Evolutionary conservation across 2,797 vertebrate genomes (phyloP).

Genomic region (Acestrorhynchus altus): DNA sequence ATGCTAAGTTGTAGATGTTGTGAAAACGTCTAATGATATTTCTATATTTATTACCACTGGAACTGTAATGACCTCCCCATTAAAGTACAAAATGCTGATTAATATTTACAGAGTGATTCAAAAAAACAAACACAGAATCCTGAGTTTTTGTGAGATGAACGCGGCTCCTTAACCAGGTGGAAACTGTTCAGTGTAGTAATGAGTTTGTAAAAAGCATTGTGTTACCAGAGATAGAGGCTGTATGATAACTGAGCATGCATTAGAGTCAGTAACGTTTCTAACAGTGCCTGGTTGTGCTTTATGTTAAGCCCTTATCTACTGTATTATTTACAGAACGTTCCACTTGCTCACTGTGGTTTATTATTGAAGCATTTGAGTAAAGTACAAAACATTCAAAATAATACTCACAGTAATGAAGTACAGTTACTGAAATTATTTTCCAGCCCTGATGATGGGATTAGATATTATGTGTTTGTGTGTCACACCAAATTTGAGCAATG

Average conservation of each 20-base stretch:
- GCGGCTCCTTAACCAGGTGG: not conserved
- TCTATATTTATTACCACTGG: not conserved
- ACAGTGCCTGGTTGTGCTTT: constrained; percentile 1
- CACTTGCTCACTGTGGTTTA: not conserved
- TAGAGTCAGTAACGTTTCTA: not conserved
- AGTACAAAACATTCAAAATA: too few species aligned
- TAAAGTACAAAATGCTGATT: not conserved
- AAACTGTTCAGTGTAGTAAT: not conserved
- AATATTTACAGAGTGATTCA: constrained; percentile 5
- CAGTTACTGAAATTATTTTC: too few species aligned
- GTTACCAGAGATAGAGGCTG: not conserved
- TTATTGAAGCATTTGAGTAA: too few species aligned
- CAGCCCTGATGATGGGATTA: too few species aligned
- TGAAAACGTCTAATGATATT: not conserved
- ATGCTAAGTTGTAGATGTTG: too few species aligned
- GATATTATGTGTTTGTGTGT: too few species aligned
- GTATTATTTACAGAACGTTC: constrained; percentile 9
- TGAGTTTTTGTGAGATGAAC: not conserved
- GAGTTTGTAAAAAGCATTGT: not conserved
- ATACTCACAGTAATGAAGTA: too few species aligned
- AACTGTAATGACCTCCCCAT: not conserved
- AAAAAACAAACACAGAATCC: constrained; percentile 19
- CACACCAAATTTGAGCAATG: too few species aligned
- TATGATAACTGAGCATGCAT: constrained; percentile 7
- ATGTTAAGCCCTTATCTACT: constrained; percentile 4